Evolutionary conservation across 1,140 invertebrate species (phyloP), one percentile per base, ranked within the genome.

Genomic region (Procambarus clarkii): DNA sequence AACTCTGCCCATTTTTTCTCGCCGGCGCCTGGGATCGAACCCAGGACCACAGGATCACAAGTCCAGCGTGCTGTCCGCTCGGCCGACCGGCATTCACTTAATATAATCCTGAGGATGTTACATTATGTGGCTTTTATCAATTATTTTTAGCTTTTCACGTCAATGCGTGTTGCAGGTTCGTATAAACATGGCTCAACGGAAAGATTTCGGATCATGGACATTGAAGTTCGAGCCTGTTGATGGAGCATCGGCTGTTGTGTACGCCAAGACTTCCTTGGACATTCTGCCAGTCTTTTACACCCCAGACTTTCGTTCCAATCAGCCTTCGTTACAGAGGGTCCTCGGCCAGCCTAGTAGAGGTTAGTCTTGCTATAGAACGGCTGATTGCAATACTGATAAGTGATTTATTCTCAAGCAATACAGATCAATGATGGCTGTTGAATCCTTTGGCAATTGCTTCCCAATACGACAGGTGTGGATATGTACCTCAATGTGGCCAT

Each of bases 241-340:
- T 48, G 71, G 64, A n/a, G n/a, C 18, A n/a, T 79, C 89, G 3
- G 81, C 77, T 0, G 48, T 77, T 0, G 46, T 91, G 11, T 85
- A 54, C 18, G 89, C 60, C n/a, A 82, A 21, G 58, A 91, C 81
- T 9, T 48, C 71, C n/a, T 44, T 91, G 76, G 82, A 91, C 60
- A 77, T 91, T 8, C 11, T 85, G 71, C 82, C 89, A 34, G 77
- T 24, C 8, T 84, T 86, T 45, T 91, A 91, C 58, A 84, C 44
- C n/a, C 89, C 89, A 1, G 89, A 91, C 44, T 21, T 54, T 11
- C 8, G 8, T 15, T 44, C 82, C 24, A 64, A 13, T 50, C 89
- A 91, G 48, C 89, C 89, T 4, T 91, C 89, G 34, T 48, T 91
- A 18, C 89, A 91, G 76, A 71, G 89, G 9, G 46, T 86, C 21